Evolutionary conservation across 2,888 invertebrate species (phyloP).

Genomic region (Myopa tessellatipennis): DNA sequence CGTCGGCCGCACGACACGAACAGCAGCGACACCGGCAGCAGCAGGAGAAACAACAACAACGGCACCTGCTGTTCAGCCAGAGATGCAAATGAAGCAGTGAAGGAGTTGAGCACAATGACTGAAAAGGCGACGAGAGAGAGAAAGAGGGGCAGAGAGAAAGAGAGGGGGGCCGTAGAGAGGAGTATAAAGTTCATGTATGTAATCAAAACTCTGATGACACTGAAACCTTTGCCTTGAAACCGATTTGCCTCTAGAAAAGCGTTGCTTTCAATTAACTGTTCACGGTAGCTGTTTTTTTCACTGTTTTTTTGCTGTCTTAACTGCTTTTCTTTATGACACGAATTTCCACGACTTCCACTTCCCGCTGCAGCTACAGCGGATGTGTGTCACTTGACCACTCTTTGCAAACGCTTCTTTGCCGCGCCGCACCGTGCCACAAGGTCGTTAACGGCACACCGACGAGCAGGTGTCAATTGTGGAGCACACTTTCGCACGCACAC

Average conservation of each 20-base stretch:
- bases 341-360: not conserved
- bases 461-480: conserved; percentile 20
- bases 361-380: too few relatives aligned
- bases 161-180: conserved; percentile 31
- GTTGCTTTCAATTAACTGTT: too few relatives aligned
- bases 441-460: not conserved
- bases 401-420: not conserved
- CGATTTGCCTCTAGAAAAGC: too few relatives aligned
- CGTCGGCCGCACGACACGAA: conserved; percentile 40
- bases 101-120: not conserved
- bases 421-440: not conserved
- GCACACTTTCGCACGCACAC: not conserved
- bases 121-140: not conserved
- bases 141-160: conserved; percentile 28
- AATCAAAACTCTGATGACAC: not conserved
- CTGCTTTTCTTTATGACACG: not conserved
- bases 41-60: conserved; percentile 12
- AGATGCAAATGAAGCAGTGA: not conserved
- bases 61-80: too few relatives aligned
- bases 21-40: conserved; percentile 2
- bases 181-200: not conserved
- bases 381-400: too few relatives aligned
- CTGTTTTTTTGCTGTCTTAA: not conserved
- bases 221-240: not conserved
- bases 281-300: too few relatives aligned